Conservation (phyloP, 1,140 invertebrate genomes). For the Pteromalus puparum region DNA sequence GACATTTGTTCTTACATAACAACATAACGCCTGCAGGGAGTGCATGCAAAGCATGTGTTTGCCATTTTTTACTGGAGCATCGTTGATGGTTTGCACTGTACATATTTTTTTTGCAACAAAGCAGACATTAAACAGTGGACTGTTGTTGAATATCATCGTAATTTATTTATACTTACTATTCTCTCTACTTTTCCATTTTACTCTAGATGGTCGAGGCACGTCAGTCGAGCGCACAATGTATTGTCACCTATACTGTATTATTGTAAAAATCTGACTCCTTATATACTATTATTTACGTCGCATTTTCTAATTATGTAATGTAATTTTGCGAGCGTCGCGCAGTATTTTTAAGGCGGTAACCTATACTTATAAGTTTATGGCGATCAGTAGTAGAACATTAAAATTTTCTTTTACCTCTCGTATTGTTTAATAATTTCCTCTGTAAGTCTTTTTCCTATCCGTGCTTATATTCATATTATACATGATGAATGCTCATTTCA, state of each 20-base stretch:
- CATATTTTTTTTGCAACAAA: background rate
- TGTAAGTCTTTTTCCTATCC: background rate
- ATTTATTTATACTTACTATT: slow-evolving; percentile 22
- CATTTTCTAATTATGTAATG: background rate
- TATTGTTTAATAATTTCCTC: slow-evolving; percentile 7
- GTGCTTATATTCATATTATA: slow-evolving; percentile 31
- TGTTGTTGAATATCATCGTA: slow-evolving; percentile 12
- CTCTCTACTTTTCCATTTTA: slow-evolving; percentile 20
- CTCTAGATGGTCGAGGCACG: slow-evolving; percentile 57
- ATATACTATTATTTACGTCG: slow-evolving; percentile 3
- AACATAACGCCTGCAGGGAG: background rate
- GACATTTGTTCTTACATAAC: slow-evolving; percentile 11
- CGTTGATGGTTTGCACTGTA: slow-evolving; percentile 21
- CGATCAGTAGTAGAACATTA: slow-evolving; percentile 30
- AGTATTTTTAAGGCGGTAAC: background rate
- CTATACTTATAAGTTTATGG: background rate
- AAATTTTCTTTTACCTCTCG: slow-evolving; percentile 4
- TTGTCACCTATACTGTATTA: slow-evolving; percentile 56
- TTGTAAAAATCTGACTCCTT: slow-evolving; percentile 6
- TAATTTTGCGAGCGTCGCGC: slow-evolving; percentile 12
- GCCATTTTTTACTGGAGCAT: background rate
- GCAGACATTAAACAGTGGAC: slow-evolving; percentile 20
- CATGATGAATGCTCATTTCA: slow-evolving; percentile 57
- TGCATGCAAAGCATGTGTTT: slow-evolving; percentile 10
- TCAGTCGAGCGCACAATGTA: slow-evolving; percentile 63